A percentile compares a stretch with the other conserved stretches of the same genome.
Conservation (phyloP, 1,140 invertebrate genomes). For the Aphelinus atriplicis region DNA sequence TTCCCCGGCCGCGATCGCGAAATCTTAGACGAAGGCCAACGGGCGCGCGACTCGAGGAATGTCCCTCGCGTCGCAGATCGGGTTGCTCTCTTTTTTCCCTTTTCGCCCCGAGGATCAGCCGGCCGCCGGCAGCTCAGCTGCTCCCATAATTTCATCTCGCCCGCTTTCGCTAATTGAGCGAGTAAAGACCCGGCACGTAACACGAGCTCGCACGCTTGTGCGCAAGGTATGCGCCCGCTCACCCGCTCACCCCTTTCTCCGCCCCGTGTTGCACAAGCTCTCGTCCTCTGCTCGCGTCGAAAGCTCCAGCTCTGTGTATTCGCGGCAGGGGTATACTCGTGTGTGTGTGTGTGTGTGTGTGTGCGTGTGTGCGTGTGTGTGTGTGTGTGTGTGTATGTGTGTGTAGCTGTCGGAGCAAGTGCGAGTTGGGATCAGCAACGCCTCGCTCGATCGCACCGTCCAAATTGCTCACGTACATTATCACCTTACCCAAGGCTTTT, state of each 20-base stretch:
- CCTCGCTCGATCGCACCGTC: too few relatives aligned
- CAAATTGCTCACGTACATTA: too few relatives aligned
- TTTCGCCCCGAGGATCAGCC: slow-evolving; percentile 3
- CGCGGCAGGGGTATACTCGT: too few relatives aligned
- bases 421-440: too few relatives aligned
- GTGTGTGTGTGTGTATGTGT: not conserved
- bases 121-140: too few relatives aligned
- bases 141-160: slow-evolving; percentile 59
- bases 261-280: not conserved
- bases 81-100: slow-evolving; percentile 53
- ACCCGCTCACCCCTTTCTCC: slow-evolving; percentile 2
- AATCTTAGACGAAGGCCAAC: slow-evolving; percentile 21
- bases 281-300: too few relatives aligned
- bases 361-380: not conserved
- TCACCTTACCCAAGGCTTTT: too few relatives aligned
- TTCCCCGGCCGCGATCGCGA: not conserved
- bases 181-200: slow-evolving; percentile 63
- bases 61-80: slow-evolving; percentile 56
- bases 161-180: slow-evolving; percentile 67
- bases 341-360: not conserved
- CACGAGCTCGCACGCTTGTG: slow-evolving; percentile 61
- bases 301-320: too few relatives aligned
- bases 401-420: too few relatives aligned
- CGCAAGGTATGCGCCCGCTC: slow-evolving; percentile 60
- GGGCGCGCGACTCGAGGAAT: slow-evolving; percentile 45